Conservation (phyloP, 2,113 vertebrate genomes). For the Tyrannus savana region DNA sequence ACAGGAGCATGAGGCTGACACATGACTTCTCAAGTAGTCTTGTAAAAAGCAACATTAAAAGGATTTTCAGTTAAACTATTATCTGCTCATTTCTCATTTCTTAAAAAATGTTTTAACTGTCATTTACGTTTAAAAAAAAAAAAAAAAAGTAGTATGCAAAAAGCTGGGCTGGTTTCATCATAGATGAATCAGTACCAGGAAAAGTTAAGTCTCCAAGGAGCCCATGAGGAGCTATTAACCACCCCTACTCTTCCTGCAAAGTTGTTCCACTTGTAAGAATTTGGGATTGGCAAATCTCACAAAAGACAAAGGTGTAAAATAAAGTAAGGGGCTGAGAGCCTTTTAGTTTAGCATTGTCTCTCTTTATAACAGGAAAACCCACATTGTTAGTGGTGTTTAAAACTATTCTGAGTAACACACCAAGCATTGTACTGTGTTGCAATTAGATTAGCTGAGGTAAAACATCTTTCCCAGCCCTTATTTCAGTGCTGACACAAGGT, state of each 20-base stretch:
- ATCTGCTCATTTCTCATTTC: background rate
- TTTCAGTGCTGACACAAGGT: background rate
- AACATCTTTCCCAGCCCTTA: background rate
- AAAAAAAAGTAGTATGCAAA: background rate
- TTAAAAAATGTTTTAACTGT: background rate
- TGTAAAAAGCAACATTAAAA: background rate
- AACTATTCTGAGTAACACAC: background rate
- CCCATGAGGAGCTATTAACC: background rate
- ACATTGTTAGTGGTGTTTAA: background rate
- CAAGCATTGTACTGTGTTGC: background rate
- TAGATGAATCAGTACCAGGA: constrained; percentile 3
- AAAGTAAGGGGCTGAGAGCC: background rate
- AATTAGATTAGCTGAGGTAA: background rate
- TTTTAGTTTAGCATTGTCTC: background rate
- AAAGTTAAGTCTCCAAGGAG: background rate
- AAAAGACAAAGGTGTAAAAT: background rate
- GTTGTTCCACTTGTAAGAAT: background rate
- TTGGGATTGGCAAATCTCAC: background rate
- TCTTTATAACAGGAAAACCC: background rate
- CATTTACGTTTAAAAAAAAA: background rate
- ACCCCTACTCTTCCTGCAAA: background rate
- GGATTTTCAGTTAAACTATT: background rate
- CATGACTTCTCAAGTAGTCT: background rate
- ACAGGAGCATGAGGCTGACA: background rate
- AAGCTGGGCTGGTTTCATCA: background rate